A percentile compares a stretch with the other conserved stretches of the same genome.
Evolutionary conservation across 1,140 invertebrate genomes (phyloP).

Genomic region (Ceratina calcarata): DNA sequence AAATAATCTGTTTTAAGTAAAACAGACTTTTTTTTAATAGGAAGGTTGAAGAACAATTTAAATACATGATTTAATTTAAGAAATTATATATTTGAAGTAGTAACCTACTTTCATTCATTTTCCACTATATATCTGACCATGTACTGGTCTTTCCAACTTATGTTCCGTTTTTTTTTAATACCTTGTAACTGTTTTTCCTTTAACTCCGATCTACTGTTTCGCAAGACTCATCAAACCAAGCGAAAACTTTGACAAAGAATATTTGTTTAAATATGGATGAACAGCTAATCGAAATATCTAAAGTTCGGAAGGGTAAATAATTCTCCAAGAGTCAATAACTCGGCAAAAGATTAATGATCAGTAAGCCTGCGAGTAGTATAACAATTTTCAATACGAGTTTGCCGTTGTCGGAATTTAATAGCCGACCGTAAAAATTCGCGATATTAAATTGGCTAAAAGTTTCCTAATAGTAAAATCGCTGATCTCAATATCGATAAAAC

Average conservation of each 20-base stretch:
- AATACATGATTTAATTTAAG: no score
- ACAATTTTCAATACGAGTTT: conserved; percentile 22
- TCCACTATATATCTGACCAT: background rate
- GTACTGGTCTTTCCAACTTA: conserved; percentile 2
- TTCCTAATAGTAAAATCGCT: conserved; percentile 23
- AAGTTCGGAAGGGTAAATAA: background rate
- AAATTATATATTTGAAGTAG: no score
- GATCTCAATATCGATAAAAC: conserved; percentile 25
- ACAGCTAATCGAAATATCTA: no score
- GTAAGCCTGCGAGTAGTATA: background rate
- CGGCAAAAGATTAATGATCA: background rate
- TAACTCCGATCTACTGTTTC: no score
- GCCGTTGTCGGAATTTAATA: conserved; percentile 31
- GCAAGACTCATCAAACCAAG: background rate
- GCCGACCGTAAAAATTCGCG: background rate
- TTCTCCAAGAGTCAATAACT: background rate
- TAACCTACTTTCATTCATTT: no score
- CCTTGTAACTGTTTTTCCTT: no score
- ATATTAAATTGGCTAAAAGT: conserved; percentile 39
- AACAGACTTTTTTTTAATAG: no score
- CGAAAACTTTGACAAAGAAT: background rate
- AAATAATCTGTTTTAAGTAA: no score
- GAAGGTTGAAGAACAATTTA: no score
- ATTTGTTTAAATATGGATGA: no score
- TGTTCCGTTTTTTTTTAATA: no score